Evolutionary conservation across 2,888 invertebrate genomes (phyloP).

Genomic region (Incurvaria masculella): DNA sequence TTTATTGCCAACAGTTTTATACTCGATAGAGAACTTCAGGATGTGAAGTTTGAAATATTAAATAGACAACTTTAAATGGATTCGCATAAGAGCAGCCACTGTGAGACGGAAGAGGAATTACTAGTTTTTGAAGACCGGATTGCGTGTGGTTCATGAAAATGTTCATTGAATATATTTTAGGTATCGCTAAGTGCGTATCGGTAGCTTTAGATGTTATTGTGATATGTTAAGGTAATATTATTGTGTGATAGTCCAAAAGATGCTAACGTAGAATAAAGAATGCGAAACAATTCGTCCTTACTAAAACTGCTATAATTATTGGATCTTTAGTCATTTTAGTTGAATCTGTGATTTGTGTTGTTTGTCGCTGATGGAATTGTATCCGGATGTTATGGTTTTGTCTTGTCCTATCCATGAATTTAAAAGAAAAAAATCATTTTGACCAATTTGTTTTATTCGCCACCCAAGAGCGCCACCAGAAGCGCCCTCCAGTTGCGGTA

Average conservation of each 20-base stretch:
- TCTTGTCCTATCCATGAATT: neutral
- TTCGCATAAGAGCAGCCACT: too few species aligned
- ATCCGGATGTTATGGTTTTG: constrained; percentile 20
- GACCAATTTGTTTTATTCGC: neutral
- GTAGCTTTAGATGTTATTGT: constrained; percentile 25
- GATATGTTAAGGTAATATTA: constrained; percentile 46
- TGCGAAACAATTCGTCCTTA: neutral
- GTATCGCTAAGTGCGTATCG: neutral
- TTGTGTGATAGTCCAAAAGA: constrained; percentile 28
- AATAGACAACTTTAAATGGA: too few species aligned
- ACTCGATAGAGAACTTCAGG: too few species aligned
- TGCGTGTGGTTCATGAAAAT: too few species aligned
- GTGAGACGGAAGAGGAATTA: too few species aligned
- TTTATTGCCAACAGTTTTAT: too few species aligned
- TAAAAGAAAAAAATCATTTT: neutral
- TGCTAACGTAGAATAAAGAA: constrained; percentile 23
- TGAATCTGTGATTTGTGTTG: constrained; percentile 38
- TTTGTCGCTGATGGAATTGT: constrained; percentile 37
- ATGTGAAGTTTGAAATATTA: too few species aligned
- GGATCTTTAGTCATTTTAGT: constrained; percentile 26
- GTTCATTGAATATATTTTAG: too few species aligned
- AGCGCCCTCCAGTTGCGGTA: too few species aligned
- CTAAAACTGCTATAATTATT: neutral
- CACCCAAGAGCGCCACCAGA: too few species aligned
- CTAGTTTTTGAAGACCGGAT: too few species aligned